Conservation (phyloP, 2,797 vertebrate species). For the Sebastes matsubarae region DNA sequence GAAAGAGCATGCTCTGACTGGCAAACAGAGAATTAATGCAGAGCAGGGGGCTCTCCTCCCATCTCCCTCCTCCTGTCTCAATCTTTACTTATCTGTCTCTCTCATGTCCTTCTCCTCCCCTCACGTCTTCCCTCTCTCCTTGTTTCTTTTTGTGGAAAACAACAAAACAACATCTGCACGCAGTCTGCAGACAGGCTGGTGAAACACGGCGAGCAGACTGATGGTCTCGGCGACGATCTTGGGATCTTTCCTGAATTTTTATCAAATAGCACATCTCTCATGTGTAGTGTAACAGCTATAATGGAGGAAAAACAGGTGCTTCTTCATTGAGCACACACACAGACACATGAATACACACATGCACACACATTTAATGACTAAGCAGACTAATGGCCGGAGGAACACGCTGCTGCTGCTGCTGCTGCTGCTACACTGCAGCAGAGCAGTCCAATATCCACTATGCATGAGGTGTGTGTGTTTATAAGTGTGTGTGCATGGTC, state of each 20-base stretch:
- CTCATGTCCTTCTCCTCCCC: conserved; percentile 59
- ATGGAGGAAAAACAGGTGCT: background rate
- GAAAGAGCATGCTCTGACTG: conserved; percentile 79
- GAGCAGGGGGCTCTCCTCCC: conserved; percentile 68
- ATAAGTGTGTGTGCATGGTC: background rate
- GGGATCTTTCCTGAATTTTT: conserved; percentile 13
- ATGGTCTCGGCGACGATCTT: conserved; percentile 28
- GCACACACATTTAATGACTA: conserved; percentile 16
- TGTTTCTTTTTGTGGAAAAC: conserved; percentile 46
- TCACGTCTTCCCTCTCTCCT: conserved; percentile 24
- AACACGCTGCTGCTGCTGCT: background rate
- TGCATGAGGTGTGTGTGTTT: conserved; percentile 5
- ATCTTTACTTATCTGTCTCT: conserved; percentile 65
- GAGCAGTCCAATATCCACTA: background rate
- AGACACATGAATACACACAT: conserved; percentile 4
- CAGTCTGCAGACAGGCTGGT: conserved; percentile 32
- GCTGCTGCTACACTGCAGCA: conserved; percentile 21
- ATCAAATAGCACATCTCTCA: background rate
- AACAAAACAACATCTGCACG: conserved; percentile 62
- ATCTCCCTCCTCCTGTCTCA: conserved; percentile 56
- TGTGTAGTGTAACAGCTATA: background rate
- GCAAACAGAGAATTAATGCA: conserved; percentile 80
- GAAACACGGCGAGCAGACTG: conserved; percentile 21
- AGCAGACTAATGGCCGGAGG: background rate
- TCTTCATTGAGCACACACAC: background rate